Evolutionary conservation across 2,113 vertebrate species (phyloP).

Genomic region (Neodontobutis hainanensis): DNA sequence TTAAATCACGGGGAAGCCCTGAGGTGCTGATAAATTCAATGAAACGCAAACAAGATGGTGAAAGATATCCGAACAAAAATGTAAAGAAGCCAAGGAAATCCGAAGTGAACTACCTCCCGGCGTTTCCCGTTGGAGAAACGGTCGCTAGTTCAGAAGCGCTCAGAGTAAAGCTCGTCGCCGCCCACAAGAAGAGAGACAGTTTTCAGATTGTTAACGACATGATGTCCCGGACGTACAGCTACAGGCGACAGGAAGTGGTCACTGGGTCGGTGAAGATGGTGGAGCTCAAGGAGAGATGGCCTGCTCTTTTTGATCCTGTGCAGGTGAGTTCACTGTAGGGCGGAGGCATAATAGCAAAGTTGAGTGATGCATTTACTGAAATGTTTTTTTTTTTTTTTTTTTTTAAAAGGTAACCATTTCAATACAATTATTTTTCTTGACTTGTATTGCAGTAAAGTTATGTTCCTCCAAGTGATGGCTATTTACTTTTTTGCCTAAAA

Average conservation of each 20-base stretch:
- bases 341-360: background rate
- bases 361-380: too few species aligned
- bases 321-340: conserved; percentile 2
- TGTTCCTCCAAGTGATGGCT: too few species aligned
- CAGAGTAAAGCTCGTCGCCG: conserved; percentile 1
- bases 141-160: background rate
- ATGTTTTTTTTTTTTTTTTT: too few species aligned
- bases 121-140: conserved; percentile 1
- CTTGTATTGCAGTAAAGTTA: too few species aligned
- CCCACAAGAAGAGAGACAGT: background rate
- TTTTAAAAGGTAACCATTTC: too few species aligned
- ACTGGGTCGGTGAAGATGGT: background rate
- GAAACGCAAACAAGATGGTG: conserved; percentile 22
- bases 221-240: conserved; percentile 20
- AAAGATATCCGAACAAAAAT: conserved; percentile 26
- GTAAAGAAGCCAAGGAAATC: conserved; percentile 35
- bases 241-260: conserved; percentile 21
- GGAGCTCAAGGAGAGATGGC: conserved; percentile 6
- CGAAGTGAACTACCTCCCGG: conserved; percentile 31
- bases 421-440: too few species aligned
- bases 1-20: conserved; percentile 27
- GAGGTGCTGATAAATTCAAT: conserved; percentile 38
- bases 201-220: background rate
- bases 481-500: too few species aligned
- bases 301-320: background rate